These are phyloP conservation scores for Leptinotarsa haldemani DNA, from an alignment of 2,888 invertebrate genomes.

Conservation along the genomic window DNA sequence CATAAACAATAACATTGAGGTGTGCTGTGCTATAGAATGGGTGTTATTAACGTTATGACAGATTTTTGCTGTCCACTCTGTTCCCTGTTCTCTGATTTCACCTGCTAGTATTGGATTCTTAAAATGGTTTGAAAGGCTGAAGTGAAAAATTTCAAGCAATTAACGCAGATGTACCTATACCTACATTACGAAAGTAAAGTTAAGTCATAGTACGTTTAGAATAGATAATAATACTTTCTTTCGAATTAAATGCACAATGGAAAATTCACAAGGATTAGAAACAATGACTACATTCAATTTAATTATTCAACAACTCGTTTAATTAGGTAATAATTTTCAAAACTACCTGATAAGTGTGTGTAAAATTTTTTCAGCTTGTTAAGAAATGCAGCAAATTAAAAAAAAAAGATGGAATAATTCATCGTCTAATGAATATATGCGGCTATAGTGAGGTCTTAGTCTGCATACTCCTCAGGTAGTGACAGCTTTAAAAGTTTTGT, in stretches of 20 bases:
- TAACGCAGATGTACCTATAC: neutral
- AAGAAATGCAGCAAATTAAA: neutral
- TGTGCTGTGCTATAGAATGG: no score
- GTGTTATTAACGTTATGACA: no score
- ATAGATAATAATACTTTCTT: conserved; percentile 25
- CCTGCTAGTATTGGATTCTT: no score
- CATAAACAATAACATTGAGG: no score
- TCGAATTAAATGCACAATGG: conserved; percentile 12
- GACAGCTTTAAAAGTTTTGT: no score
- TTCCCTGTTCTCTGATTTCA: no score
- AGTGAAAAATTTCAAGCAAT: neutral
- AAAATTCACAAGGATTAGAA: conserved; percentile 23
- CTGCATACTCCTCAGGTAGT: no score
- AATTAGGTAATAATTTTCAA: conserved; percentile 22
- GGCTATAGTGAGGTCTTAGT: no score
- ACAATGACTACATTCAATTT: conserved; percentile 22
- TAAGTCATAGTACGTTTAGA: conserved; percentile 13
- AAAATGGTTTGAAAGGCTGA: neutral
- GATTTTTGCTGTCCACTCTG: no score
- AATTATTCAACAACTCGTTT: conserved; percentile 20
- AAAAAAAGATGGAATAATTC: no score
- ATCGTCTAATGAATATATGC: no score
- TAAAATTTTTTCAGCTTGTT: conserved; percentile 15
- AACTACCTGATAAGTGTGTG: conserved; percentile 16
- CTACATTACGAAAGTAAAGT: conserved; percentile 1